Base-by-base conservation (phyloP, 2,888 invertebrate genomes). In the Pecten maximus region DNA sequence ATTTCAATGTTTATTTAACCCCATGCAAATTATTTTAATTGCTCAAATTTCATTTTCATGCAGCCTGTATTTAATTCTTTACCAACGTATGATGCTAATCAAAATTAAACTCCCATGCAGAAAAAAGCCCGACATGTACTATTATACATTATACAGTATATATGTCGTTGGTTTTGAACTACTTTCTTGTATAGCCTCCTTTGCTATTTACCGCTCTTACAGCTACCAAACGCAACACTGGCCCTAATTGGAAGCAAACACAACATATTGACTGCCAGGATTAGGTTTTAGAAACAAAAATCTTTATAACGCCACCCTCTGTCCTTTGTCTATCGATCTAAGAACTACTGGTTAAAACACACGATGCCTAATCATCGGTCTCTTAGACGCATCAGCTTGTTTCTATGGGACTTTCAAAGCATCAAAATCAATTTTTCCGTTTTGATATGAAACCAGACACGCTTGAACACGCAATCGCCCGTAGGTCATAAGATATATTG, bases 241-340 rank as follows among this genome's bases (percentile, higher is more conserved):
- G 12, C 12, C 74, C 74, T 74, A 74, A 74, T 74, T 74, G 74
- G 74, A 35, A 19, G 35, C 74, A 74, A 74, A 74, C 74, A 74
- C 74, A 74, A 74, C 74, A 74, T 74, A 74, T 74, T 35, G 74
- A 74, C 35, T 35, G 74, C 35, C 74, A 12, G 28, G 74, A 74
- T 74, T 74, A 74, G 74, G 74, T 74, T 74, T 74, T 74, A 74
- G 74, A 35, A 35, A 16, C 74, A 74, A 28, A 74, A 74, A 74
- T 74, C 74, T 74, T 74, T 74, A 74, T 8, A 28, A 23, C 35
- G 35, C 74, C 28, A 35, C 74, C 74, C 74, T 74, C 74, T 35
- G 74, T 74, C 74, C 74, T 35, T 28, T 74, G 74, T 74, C 74
- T 74, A 74, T 74, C 74, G 74, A 74, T 74, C 74, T 74, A 74